These are phyloP conservation scores for Euura lappo DNA, from an alignment of 1,140 invertebrate species.

Conservation along the genomic window DNA sequence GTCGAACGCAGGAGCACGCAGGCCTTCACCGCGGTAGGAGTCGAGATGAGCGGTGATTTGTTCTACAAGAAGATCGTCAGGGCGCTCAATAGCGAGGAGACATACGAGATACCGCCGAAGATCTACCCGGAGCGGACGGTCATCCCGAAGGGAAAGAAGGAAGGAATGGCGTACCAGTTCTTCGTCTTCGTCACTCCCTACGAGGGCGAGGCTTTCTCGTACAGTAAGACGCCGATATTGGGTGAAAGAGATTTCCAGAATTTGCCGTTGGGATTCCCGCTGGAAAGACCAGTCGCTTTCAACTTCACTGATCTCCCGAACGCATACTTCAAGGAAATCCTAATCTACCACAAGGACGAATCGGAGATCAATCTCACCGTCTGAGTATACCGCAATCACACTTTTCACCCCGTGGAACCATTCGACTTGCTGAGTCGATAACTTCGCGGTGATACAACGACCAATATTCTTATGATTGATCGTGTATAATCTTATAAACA, in stretches of 20 bases:
- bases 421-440: too few relatives aligned
- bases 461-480: too few relatives aligned
- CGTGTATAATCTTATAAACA: too few relatives aligned
- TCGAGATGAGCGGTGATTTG: constrained; percentile 62
- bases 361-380: not conserved
- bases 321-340: constrained; percentile 53
- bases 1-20: constrained; percentile 54
- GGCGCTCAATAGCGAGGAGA: constrained; percentile 20
- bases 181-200: constrained; percentile 55
- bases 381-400: too few relatives aligned
- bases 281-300: constrained; percentile 63
- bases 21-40: constrained; percentile 50
- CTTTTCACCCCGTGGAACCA: too few relatives aligned
- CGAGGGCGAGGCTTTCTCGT: constrained; percentile 33
- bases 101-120: constrained; percentile 16
- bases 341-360: constrained; percentile 43
- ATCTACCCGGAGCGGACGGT: constrained; percentile 54
- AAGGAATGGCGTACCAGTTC: constrained; percentile 57
- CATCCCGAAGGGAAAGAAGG: constrained; percentile 53
- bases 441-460: too few relatives aligned
- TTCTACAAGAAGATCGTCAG: constrained; percentile 59
- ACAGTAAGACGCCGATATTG: constrained; percentile 42
- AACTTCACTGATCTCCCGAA: constrained; percentile 53
- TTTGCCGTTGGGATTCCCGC: constrained; percentile 70
- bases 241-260: constrained; percentile 57